Conservation (phyloP, 2,797 vertebrate species). For the Vultur gryphus region DNA sequence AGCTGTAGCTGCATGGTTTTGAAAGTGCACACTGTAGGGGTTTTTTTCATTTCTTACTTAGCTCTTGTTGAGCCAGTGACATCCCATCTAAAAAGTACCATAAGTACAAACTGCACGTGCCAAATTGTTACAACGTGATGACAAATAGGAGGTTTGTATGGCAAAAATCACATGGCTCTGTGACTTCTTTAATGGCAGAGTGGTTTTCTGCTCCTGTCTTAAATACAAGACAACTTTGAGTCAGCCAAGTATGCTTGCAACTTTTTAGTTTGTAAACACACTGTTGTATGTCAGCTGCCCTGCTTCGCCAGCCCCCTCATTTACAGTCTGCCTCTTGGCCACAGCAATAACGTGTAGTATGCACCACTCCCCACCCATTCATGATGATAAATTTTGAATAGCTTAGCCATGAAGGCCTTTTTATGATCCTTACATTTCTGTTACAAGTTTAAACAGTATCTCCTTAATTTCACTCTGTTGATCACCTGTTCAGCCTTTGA, state of each 20-base stretch:
- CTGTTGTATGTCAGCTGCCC: neutral
- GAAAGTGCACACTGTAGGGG: rapidly evolving
- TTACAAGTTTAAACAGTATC: neutral
- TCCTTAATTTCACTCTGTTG: neutral
- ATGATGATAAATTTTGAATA: neutral
- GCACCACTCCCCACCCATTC: neutral
- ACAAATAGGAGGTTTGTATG: neutral
- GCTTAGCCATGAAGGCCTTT: neutral
- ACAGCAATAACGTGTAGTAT: rapidly evolving
- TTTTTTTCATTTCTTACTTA: neutral
- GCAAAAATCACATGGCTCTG: neutral
- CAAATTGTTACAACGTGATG: neutral
- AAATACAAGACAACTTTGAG: neutral
- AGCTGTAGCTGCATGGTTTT: neutral
- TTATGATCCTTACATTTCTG: neutral
- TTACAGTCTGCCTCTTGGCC: neutral
- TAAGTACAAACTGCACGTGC: neutral
- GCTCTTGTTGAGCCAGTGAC: neutral
- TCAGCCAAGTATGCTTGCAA: neutral
- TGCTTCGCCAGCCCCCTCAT: neutral
- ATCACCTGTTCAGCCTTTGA: neutral
- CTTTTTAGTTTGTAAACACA: neutral
- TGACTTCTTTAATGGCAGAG: neutral
- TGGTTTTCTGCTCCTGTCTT: neutral
- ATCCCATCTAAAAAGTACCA: neutral